Percentiles rank a stretch among this genome's conserved stretches.
phyloP scores from a whole-genome alignment of 2,888 invertebrate species.

The Pharmacophagus antenor region DNA sequence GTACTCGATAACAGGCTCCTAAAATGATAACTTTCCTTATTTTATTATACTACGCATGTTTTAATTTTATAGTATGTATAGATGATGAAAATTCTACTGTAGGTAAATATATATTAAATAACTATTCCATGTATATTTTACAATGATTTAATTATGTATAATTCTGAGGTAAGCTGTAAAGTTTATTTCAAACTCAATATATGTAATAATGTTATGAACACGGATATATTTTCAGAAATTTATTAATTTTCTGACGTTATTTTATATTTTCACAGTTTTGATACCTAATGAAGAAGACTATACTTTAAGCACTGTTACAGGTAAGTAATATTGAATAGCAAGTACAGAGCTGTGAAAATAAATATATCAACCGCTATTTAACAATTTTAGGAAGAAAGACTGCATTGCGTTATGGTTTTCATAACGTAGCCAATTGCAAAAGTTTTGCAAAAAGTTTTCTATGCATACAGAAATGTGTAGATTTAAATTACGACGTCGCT shows the following conservation, averaged over 20 bases:
- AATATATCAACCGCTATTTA: neutral
- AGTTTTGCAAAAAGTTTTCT: conserved; percentile 51
- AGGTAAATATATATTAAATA: conserved; percentile 10
- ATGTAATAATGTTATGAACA: neutral
- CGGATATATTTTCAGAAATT: neutral
- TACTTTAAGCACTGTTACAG: conserved; percentile 1
- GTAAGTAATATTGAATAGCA: conserved; percentile 10
- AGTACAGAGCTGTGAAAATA: neutral
- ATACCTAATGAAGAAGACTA: conserved; percentile 10
- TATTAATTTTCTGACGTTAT: neutral
- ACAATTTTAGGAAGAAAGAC: conserved; percentile 32
- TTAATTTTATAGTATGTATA: conserved; percentile 2
- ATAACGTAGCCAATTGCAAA: conserved; percentile 50
- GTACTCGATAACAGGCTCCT: neutral
- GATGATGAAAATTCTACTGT: conserved; percentile 11
- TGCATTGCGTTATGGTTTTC: conserved; percentile 60
- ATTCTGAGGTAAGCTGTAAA: neutral
- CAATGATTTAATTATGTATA: neutral
- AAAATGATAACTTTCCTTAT: conserved; percentile 16
- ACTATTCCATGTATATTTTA: no score
- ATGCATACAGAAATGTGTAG: conserved; percentile 59
- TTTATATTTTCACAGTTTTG: conserved; percentile 16
- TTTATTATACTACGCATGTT: conserved; percentile 3
- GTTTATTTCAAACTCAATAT: no score
- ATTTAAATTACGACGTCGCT: conserved; percentile 53